phyloP scores from a whole-genome alignment of 1,140 invertebrate species.

The Contarinia nasturtii region DNA sequence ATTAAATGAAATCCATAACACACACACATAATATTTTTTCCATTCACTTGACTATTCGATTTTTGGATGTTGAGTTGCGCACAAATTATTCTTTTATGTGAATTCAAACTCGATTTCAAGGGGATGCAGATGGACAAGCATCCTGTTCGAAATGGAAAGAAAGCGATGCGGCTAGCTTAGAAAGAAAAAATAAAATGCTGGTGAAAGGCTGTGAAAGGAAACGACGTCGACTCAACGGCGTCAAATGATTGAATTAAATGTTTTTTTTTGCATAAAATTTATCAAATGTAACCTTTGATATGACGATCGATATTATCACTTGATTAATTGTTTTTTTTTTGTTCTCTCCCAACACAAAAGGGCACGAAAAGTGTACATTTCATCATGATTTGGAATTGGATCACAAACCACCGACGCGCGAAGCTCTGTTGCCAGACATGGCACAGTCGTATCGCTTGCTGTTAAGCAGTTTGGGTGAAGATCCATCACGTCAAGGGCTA shows the following conservation, averaged over 20 bases:
- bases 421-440: conserved; percentile 73
- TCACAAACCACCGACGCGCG: conserved; percentile 69
- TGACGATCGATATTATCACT: background rate
- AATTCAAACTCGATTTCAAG: too few relatives aligned
- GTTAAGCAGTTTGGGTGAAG: conserved; percentile 70
- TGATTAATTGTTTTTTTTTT: background rate
- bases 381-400: conserved; percentile 79
- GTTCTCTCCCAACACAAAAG: conserved; percentile 26
- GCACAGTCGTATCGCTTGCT: conserved; percentile 64
- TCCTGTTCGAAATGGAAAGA: too few relatives aligned
- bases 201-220: background rate
- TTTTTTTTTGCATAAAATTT: background rate
- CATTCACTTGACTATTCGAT: background rate
- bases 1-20: too few relatives aligned
- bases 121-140: too few relatives aligned
- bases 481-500: conserved; percentile 80
- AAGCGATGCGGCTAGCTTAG: too few relatives aligned
- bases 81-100: too few relatives aligned
- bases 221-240: background rate
- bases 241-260: background rate
- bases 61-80: too few relatives aligned
- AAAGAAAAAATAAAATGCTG: too few relatives aligned
- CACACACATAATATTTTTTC: too few relatives aligned
- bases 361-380: conserved; percentile 78
- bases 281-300: background rate